Conservation (phyloP, 2,797 vertebrate genomes). For the Chelidonichthys spinosus region DNA sequence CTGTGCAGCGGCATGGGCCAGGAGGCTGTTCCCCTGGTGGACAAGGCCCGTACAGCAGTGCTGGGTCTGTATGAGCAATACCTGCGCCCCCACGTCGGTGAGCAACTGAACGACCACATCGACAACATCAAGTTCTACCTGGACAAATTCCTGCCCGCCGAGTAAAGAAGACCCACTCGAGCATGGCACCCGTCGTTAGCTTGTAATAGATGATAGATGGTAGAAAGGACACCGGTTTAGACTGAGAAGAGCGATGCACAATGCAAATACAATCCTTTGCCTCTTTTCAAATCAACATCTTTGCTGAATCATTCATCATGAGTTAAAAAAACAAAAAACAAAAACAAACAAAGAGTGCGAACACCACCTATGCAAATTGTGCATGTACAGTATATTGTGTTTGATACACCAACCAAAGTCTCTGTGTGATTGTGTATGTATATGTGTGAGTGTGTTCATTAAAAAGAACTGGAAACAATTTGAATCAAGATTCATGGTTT, state of each 20-base stretch:
- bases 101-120: conserved; percentile 61
- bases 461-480: conserved; percentile 70
- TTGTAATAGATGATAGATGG: conserved; percentile 55
- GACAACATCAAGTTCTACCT: conserved; percentile 57
- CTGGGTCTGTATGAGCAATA: conserved; percentile 75
- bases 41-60: conserved; percentile 48
- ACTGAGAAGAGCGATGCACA: conserved; percentile 57
- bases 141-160: conserved; percentile 67
- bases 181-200: conserved; percentile 33
- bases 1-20: conserved; percentile 59
- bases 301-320: conserved; percentile 41
- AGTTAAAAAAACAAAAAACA: conserved; percentile 14
- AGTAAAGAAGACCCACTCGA: conserved; percentile 56
- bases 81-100: conserved; percentile 68
- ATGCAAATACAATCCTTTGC: conserved; percentile 58
- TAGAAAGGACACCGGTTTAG: conserved; percentile 62
- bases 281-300: conserved; percentile 48
- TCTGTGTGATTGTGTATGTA: conserved; percentile 67
- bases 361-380: conserved; percentile 67
- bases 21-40: conserved; percentile 67
- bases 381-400: conserved; percentile 79
- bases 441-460: conserved; percentile 73
- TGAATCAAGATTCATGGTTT: background rate
- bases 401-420: conserved; percentile 72
- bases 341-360: conserved; percentile 30